Evolutionary conservation across 2,888 invertebrate genomes (phyloP), one percentile per base, ranked within the genome.

Genomic region (Amblyjoppa fuscipennis): DNA sequence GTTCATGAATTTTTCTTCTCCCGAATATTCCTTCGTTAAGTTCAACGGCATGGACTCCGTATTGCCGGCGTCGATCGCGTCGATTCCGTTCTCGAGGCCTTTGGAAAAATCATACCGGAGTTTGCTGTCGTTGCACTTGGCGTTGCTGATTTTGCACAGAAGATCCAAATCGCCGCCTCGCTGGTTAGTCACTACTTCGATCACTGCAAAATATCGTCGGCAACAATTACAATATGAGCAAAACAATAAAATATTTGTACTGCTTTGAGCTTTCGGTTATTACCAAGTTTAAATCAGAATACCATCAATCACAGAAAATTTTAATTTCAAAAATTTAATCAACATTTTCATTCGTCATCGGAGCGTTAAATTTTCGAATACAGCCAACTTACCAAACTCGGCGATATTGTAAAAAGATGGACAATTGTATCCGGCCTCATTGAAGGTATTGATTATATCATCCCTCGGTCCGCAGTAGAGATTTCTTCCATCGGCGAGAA

Each of bases 321-420:
- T 20, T 20, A 13, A 20, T 56, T 2, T 56, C 20, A 3, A 56
- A 6, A 7, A 56, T 56, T 20, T 56, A 53, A 16, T n/a, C 53
- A 16, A 53, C 53, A n/a, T 56, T 56, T 53, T 7, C n/a, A 25
- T 56, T 11, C 20, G 11, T 2, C 13, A 28, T 31, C 4, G 1
- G 59, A 59, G 28, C n/a, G 2, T 7, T 28, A 25, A 20, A 2
- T n/a, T n/a, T 20, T 49, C 51, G n/a, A 53, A 13, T 77, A 49
- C 56, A 9, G 2, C 9, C 0, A 3, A 9, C 49, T 89, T 94
- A 97, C 97, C 96, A 91, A 96, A 97, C 94, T 97, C 97, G 11
- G 97, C 97, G 84, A 97, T 96, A 91, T 97, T 97, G 93, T 97
- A 97, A 94, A 97, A 97, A 87, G 96, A 95, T 0, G 97, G 97